Evolutionary conservation across 2,113 vertebrate species (phyloP).

Genomic region (Sakesphorus luctuosus): DNA sequence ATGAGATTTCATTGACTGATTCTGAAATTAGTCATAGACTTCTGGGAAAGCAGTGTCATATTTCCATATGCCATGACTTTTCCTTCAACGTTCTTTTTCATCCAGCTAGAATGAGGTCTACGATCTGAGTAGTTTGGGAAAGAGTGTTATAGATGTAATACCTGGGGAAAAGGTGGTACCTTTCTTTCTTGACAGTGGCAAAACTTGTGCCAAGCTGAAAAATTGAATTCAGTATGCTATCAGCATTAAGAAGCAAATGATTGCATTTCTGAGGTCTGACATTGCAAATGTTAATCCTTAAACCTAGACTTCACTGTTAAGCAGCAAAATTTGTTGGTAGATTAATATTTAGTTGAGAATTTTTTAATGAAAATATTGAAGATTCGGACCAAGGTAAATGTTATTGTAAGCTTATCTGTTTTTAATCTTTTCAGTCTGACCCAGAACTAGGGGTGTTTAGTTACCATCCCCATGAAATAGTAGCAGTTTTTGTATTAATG

Average conservation of each 20-base stretch:
- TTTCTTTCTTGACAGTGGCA: neutral
- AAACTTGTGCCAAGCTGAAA: neutral
- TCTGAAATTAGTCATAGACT: neutral
- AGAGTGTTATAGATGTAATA: conserved; percentile 1
- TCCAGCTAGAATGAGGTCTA: neutral
- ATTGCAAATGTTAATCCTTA: neutral
- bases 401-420: neutral
- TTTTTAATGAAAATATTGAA: neutral
- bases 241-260: neutral
- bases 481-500: neutral
- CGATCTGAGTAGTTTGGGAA: neutral
- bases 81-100: neutral
- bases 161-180: conserved; percentile 4
- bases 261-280: neutral
- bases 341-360: neutral
- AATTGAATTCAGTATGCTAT: neutral
- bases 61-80: conserved; percentile 18
- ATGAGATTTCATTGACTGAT: neutral
- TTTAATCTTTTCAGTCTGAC: neutral
- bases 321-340: neutral
- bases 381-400: neutral
- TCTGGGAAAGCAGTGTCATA: neutral
- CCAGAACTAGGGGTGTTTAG: neutral
- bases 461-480: neutral
- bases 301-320: neutral